These are phyloP conservation scores for Aspidiotus rigidus DNA, from an alignment of 2,888 invertebrate genomes.

Conservation along the genomic window DNA sequence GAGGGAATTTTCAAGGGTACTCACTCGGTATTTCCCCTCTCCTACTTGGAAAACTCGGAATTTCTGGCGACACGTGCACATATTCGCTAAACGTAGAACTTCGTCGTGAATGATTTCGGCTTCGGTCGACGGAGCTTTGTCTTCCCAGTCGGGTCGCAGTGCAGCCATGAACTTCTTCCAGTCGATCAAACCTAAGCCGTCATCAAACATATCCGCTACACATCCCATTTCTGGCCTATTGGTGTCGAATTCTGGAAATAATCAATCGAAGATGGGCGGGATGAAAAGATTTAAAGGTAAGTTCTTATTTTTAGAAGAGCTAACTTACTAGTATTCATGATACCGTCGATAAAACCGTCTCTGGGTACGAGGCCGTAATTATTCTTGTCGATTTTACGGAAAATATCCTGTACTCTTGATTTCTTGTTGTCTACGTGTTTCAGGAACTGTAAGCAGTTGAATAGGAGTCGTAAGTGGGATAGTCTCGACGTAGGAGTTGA, in stretches of 20 bases:
- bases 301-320: not conserved
- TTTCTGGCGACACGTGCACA: conserved; percentile 95
- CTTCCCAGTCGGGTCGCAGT: conserved; percentile 87
- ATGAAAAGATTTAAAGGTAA: not conserved
- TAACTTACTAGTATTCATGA: conserved; percentile 84
- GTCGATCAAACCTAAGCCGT: conserved; percentile 89
- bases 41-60: conserved; percentile 99
- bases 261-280: not conserved
- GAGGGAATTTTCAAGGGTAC: conserved; percentile 42
- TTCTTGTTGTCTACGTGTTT: conserved; percentile 99
- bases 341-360: conserved; percentile 96
- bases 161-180: conserved; percentile 99
- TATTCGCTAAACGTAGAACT: conserved; percentile 88
- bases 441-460: conserved; percentile 60
- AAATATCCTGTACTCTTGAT: conserved; percentile 92
- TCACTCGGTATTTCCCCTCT: conserved; percentile 96
- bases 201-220: conserved; percentile 96
- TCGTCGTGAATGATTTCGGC: conserved; percentile 97
- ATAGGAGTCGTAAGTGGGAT: not conserved
- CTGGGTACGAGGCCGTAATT: conserved; percentile 92
- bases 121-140: conserved; percentile 74
- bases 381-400: conserved; percentile 97
- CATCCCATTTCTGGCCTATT: conserved; percentile 96
- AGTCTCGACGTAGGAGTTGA: not conserved
- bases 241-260: conserved; percentile 88